Evolutionary conservation across 2,888 invertebrate genomes (phyloP).

Genomic region (Copidosoma aretas): DNA sequence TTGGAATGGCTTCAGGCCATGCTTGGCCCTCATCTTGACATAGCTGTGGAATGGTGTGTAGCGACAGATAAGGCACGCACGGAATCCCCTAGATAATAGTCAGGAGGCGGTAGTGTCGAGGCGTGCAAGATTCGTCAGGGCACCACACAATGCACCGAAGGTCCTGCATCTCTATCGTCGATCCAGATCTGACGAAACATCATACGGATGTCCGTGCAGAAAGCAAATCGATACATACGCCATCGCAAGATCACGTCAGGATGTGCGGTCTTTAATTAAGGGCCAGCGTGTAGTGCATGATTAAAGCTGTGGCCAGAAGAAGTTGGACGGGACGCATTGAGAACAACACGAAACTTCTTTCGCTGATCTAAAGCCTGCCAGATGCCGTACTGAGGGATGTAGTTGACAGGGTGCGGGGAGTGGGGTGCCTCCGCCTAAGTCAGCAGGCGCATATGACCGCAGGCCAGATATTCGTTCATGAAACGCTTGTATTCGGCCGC

Average conservation of each 20-base stretch:
- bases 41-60: conserved; percentile 10
- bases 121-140: not conserved
- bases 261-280: not conserved
- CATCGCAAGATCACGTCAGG: conserved; percentile 3
- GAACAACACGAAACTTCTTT: conserved; percentile 3
- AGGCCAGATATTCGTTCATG: conserved; percentile 2
- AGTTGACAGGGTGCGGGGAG: not conserved
- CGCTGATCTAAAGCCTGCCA: conserved; percentile 11
- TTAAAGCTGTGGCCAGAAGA: conserved; percentile 7
- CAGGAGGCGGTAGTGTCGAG: not conserved
- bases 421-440: not conserved
- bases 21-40: conserved; percentile 11
- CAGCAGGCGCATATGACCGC: not conserved
- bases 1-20: conserved; percentile 2
- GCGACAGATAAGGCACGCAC: conserved; percentile 14
- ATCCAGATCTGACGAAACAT: conserved; percentile 7
- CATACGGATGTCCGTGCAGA: not conserved
- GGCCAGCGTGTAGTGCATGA: conserved; percentile 1
- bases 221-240: not conserved
- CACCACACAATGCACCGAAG: not conserved
- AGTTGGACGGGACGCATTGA: conserved; percentile 12
- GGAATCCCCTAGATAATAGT: conserved; percentile 15
- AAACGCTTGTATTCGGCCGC: not conserved
- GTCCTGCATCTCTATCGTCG: not conserved
- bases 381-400: conserved; percentile 13